These are phyloP conservation scores for Nemapogon koenigi DNA, from an alignment of 2,888 invertebrate species.

Conservation along the genomic window DNA sequence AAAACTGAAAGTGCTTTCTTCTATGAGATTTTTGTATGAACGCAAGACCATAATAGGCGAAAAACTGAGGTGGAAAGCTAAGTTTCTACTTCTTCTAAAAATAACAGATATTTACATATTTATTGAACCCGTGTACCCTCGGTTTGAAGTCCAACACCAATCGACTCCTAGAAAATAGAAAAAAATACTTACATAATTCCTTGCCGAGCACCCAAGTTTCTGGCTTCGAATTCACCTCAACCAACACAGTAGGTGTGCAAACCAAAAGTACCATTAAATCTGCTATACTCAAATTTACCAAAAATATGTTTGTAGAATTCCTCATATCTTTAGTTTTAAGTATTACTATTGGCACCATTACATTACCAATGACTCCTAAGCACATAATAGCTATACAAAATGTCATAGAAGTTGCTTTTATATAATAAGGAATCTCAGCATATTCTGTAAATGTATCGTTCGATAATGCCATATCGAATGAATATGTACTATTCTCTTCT, in stretches of 20 bases:
- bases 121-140: too few species aligned
- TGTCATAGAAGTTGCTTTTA: constrained; percentile 86
- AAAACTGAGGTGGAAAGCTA: too few species aligned
- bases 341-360: constrained; percentile 93
- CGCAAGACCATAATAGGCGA: too few species aligned
- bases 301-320: constrained; percentile 93
- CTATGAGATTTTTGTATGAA: too few species aligned
- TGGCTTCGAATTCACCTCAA: constrained; percentile 91
- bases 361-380: constrained; percentile 89
- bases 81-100: too few species aligned
- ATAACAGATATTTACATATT: too few species aligned
- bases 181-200: constrained; percentile 85
- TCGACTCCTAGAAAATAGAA: too few species aligned
- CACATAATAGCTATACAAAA: constrained; percentile 89
- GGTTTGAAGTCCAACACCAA: too few species aligned
- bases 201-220: constrained; percentile 93
- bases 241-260: constrained; percentile 91
- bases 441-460: constrained; percentile 44
- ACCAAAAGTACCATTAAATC: constrained; percentile 90
- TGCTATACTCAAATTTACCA: constrained; percentile 92
- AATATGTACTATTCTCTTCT: constrained; percentile 25
- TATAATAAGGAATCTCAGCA: constrained; percentile 80
- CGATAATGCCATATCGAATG: constrained; percentile 26
- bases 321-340: constrained; percentile 92
- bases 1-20: too few species aligned